These are phyloP conservation scores for Trichopria drosophilae DNA, from an alignment of 2,888 invertebrate species.

Conservation along the genomic window DNA sequence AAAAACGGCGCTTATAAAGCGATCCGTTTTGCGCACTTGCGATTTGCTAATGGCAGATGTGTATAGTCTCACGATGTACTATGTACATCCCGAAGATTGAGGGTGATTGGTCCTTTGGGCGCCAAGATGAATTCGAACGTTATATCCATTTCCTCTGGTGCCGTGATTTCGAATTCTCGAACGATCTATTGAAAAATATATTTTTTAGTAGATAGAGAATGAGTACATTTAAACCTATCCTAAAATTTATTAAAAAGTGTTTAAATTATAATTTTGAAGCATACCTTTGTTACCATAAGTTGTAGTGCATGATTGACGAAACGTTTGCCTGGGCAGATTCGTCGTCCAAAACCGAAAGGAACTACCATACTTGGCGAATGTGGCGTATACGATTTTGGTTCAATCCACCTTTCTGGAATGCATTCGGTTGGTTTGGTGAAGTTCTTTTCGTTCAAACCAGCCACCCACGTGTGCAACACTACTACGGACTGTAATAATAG, in stretches of 20 bases:
- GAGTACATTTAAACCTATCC: not conserved
- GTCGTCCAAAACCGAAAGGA: conserved; percentile 78
- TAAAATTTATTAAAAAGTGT: not conserved
- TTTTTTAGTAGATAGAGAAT: not conserved
- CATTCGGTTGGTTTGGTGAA: conserved; percentile 73
- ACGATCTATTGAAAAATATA: conserved; percentile 63
- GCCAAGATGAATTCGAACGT: conserved; percentile 82
- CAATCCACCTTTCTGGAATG: conserved; percentile 78
- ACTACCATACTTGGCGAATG: conserved; percentile 69
- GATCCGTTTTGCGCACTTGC: too few species aligned
- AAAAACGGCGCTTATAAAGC: too few species aligned
- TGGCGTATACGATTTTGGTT: conserved; percentile 57
- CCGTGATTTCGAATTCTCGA: conserved; percentile 71
- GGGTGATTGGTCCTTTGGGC: conserved; percentile 73
- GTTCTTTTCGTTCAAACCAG: conserved; percentile 74
- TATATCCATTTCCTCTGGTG: conserved; percentile 70
- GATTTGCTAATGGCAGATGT: too few species aligned
- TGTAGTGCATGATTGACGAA: conserved; percentile 80
- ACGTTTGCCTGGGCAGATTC: conserved; percentile 84
- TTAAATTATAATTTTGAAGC: conserved; percentile 14
- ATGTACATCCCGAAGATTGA: conserved; percentile 67
- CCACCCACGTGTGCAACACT: conserved; percentile 80
- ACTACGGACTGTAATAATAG: conserved; percentile 68
- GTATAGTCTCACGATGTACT: too few species aligned
- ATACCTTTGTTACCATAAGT: conserved; percentile 73